Evolutionary conservation across 2,888 invertebrate species (phyloP), one percentile per base, ranked within the genome.

Genomic region (Epistrophella euchroma): DNA sequence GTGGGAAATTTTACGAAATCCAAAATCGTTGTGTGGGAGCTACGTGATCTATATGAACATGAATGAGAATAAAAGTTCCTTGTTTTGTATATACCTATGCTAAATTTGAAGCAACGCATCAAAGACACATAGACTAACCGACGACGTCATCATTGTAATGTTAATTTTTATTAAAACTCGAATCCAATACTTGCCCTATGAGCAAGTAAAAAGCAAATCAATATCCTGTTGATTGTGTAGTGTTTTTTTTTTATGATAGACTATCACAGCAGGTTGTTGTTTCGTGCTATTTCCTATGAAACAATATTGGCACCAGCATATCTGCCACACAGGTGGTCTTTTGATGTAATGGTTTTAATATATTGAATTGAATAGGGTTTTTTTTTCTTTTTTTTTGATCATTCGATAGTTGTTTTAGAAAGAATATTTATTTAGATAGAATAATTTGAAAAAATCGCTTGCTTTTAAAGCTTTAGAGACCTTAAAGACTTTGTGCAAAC

Each of bases 141-240:
- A 28, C 2, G 4, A 28, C 28, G 28, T 28, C 32, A 9, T 32
- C 9, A 32, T 32, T 9, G 32, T 6, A 32, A 32, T 9, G 2
- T 32, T 7, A 9, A 32, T 6, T 5, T 32, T 32, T 0, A 9
- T 32, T 28, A 28, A 28, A 32, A 9, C 9, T 32, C 2, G 32
- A 32, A 32, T 7, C 32, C 32, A 32, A 32, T 32, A 32, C 32
- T 32, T 32, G 32, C 9, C 32, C 32, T 32, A 9, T 7, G 32
- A 32, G 6, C 0, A 6, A 32, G 32, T 32, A 32, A 37, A 22
- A 37, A 40, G 1, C 6, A 35, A 66, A 73, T 66, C 56, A 37
- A 66, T 73, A 45, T 17, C 15, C 50, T 50, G 72, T 64, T 64
- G 78, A 64, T 62, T 50, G 40, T 50, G 10, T 40, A 64, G 55